Evolutionary conservation across 1,140 invertebrate genomes (phyloP).

Genomic region (Asobara japonica): DNA sequence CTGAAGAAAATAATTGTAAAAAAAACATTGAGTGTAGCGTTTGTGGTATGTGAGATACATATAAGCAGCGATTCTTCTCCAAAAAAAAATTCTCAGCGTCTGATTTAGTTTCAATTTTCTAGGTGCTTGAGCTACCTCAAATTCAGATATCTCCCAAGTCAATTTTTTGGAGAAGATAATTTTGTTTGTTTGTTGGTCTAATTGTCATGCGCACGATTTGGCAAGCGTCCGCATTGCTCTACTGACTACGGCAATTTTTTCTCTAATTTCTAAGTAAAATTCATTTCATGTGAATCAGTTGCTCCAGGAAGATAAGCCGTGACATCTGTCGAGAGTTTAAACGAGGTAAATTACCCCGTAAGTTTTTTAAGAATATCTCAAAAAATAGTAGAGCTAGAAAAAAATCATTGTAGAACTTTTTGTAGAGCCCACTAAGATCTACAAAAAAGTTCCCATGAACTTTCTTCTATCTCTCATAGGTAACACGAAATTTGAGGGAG

Average conservation of each 20-base stretch:
- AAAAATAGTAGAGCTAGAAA: too few species aligned
- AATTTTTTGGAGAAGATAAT: conserved; percentile 6
- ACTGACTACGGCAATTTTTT: neutral
- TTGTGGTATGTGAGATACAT: conserved; percentile 24
- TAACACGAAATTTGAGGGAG: too few species aligned
- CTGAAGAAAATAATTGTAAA: too few species aligned
- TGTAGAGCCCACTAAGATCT: too few species aligned
- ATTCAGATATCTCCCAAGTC: too few species aligned
- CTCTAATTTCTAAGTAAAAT: neutral
- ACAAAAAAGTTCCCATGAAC: too few species aligned
- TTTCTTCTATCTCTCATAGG: too few species aligned
- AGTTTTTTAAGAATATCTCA: too few species aligned
- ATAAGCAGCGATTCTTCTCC: conserved; percentile 6
- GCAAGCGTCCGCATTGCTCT: conserved; percentile 8
- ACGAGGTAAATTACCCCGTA: neutral
- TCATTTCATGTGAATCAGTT: neutral
- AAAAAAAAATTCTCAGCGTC: too few species aligned
- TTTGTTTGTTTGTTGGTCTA: neutral
- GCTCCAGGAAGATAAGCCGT: neutral
- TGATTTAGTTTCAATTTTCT: neutral
- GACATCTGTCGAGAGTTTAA: neutral
- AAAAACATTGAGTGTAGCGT: conserved; percentile 12
- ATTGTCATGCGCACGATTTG: conserved; percentile 15
- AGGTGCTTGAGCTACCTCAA: neutral
- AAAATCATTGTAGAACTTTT: too few species aligned